Evolutionary conservation across 2,888 invertebrate species (phyloP).

Genomic region (Agonopterix alstromeriana): DNA sequence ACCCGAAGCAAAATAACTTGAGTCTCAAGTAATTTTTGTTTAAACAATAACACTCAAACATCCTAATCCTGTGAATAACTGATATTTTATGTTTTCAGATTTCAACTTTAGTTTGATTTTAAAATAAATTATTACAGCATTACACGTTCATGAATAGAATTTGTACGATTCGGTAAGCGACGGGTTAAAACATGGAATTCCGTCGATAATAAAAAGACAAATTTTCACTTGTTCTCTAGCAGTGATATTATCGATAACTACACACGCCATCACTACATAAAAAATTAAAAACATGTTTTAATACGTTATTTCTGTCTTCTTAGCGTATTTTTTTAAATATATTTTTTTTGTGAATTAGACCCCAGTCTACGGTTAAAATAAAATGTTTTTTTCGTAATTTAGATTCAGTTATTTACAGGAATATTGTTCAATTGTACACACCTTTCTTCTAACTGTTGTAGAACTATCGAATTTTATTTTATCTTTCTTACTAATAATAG

Average conservation of each 20-base stretch:
- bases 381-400: conserved; percentile 9
- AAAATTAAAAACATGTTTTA: conserved; percentile 1
- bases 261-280: too few species aligned
- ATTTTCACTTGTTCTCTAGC: too few species aligned
- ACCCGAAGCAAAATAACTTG: not conserved
- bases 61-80: conserved; percentile 65
- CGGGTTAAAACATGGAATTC: conserved; percentile 2
- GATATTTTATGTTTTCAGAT: conserved; percentile 25
- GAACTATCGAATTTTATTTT: conserved; percentile 19
- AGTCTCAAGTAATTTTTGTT: not conserved
- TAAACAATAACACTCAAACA: conserved; percentile 19
- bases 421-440: conserved; percentile 26
- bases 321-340: conserved; percentile 13
- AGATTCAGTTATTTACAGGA: conserved; percentile 68
- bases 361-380: conserved; percentile 48
- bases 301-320: conserved; percentile 11
- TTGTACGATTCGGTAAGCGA: conserved; percentile 14
- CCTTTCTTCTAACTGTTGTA: conserved; percentile 34
- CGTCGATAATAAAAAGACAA: not conserved
- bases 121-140: conserved; percentile 11
- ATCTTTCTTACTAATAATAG: conserved; percentile 66
- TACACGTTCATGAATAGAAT: conserved; percentile 8
- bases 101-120: conserved; percentile 14
- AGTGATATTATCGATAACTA: too few species aligned
- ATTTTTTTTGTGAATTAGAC: conserved; percentile 4